Conservation (phyloP, 2,113 vertebrate genomes). For the Sapajus apella region DNA sequence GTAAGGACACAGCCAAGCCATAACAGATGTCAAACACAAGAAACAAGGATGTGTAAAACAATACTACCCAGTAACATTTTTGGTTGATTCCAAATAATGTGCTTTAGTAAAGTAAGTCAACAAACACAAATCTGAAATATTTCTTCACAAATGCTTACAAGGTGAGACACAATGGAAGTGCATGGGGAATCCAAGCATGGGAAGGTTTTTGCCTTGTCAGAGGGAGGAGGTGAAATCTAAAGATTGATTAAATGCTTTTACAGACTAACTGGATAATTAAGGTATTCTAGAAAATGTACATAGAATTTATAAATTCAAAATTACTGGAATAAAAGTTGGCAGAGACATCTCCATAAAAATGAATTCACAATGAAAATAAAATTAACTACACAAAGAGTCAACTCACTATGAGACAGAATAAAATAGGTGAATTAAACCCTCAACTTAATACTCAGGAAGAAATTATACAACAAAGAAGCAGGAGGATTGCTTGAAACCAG, state of each 20-base stretch:
- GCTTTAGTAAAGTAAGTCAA: not conserved
- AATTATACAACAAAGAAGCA: not conserved
- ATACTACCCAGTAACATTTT: no score
- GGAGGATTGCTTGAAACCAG: no score
- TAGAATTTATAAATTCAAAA: not conserved
- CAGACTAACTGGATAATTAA: not conserved
- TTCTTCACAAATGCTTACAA: not conserved
- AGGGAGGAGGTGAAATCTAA: not conserved
- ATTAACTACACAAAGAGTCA: not conserved
- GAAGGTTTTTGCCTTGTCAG: not conserved
- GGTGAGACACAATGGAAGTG: no score
- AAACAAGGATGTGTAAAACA: not conserved
- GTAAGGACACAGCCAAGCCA: no score
- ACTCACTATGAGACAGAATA: not conserved
- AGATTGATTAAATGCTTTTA: not conserved
- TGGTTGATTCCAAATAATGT: not conserved
- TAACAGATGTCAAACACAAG: accelerated
- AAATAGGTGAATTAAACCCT: not conserved
- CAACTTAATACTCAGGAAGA: not conserved
- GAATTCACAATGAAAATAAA: not conserved
- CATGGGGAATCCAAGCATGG: no score
- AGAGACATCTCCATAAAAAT: not conserved
- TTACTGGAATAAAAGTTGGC: not conserved
- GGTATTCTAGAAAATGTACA: not conserved
- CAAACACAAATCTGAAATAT: not conserved